Conservation (phyloP, 2,888 invertebrate species). For the Noctua pronuba region DNA sequence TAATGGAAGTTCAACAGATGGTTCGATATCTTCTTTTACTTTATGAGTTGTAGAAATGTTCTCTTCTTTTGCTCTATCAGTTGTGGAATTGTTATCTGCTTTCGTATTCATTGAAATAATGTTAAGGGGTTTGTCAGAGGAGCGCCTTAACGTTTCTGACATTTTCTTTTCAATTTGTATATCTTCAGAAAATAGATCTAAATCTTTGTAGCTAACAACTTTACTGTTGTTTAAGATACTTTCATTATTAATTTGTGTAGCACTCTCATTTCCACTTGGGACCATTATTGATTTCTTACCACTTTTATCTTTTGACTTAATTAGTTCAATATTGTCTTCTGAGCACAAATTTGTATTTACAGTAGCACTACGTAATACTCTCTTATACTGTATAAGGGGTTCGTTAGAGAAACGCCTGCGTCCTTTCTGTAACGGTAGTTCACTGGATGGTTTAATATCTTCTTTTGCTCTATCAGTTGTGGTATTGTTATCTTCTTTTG, state of each 20-base stretch:
- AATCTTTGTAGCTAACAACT: constrained; percentile 69
- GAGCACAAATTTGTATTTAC: constrained; percentile 23
- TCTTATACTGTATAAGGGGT: constrained; percentile 53
- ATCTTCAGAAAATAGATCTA: constrained; percentile 70
- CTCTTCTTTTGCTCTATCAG: neutral
- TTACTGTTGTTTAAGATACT: constrained; percentile 5
- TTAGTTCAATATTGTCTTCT: constrained; percentile 39
- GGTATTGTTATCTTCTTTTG: constrained; percentile 1
- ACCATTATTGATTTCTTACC: constrained; percentile 1
- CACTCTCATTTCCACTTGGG: constrained; percentile 6
- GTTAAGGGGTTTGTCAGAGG: neutral
- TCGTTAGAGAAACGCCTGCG: constrained; percentile 69
- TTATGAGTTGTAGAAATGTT: neutral
- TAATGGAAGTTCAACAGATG: constrained; percentile 23
- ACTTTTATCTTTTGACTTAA: constrained; percentile 10
- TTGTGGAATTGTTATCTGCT: neutral
- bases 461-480: neutral
- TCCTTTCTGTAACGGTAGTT: constrained; percentile 58
- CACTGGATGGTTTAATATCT: constrained; percentile 14
- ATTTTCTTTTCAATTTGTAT: constrained; percentile 25
- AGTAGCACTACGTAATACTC: constrained; percentile 76
- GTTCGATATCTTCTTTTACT: neutral
- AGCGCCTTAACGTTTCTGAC: neutral
- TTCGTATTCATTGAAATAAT: neutral
- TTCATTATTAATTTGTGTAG: constrained; percentile 4